A percentile compares a stretch with the other conserved stretches of the same genome.
Conservation (phyloP, 2,113 vertebrate genomes). For the Mandrillus leucophaeus region DNA sequence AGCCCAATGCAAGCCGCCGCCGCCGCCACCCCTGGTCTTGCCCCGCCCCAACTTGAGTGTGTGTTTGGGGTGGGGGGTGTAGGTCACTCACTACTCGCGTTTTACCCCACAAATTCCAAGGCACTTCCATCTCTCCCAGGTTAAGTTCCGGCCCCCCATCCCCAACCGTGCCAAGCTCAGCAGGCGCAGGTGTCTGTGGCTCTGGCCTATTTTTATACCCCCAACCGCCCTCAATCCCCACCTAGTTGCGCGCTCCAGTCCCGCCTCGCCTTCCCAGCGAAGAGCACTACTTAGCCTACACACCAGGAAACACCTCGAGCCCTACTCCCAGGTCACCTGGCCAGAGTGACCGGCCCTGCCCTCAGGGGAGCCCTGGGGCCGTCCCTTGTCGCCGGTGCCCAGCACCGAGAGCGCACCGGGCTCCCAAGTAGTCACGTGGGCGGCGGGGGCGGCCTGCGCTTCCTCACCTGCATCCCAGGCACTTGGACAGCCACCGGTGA, state of each 20-base stretch:
- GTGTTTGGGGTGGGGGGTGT: not conserved
- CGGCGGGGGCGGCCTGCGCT: constrained; percentile 44
- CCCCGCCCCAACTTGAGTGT: constrained; percentile 49
- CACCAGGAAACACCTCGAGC: constrained; percentile 23
- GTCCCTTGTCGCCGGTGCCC: not conserved
- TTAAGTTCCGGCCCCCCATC: not conserved
- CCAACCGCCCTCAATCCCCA: not conserved
- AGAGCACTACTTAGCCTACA: constrained; percentile 28
- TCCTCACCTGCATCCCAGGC: constrained; percentile 92
- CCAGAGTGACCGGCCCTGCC: constrained; percentile 15
- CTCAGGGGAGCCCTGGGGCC: not conserved
- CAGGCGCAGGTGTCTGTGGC: constrained; percentile 63
- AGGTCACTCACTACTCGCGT: not conserved
- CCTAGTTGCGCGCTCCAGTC: not conserved
- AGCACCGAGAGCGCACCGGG: not conserved
- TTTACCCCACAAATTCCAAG: not conserved
- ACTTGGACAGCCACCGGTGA: constrained; percentile 90
- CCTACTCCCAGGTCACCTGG: constrained; percentile 61
- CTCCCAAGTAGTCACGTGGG: constrained; percentile 60
- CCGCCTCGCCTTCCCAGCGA: not conserved
- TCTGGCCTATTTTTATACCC: constrained; percentile 47
- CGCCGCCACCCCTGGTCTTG: constrained; percentile 31
- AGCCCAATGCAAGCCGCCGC: constrained; percentile 49
- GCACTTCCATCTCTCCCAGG: not conserved
- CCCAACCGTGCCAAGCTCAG: not conserved